Evolutionary conservation across 1,140 invertebrate genomes (phyloP).

Genomic region (Orius insidiosus): DNA sequence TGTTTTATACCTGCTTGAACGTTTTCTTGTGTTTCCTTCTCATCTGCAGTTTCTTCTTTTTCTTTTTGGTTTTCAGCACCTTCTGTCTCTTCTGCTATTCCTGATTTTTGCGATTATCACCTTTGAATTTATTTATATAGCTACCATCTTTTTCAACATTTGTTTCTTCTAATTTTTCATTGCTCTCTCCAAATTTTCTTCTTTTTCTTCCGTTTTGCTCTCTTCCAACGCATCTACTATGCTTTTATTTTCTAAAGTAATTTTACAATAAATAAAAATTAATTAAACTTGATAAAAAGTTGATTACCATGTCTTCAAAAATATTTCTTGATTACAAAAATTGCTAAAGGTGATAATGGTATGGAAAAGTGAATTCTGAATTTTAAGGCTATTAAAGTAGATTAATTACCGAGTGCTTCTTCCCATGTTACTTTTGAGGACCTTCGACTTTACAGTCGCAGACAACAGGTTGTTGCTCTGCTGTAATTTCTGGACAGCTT

Average conservation of each 20-base stretch:
- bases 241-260: too few species aligned
- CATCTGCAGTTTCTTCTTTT: too few species aligned
- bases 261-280: too few species aligned
- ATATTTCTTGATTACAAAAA: background rate
- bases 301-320: background rate
- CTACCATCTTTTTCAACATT: background rate
- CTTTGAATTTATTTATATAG: too few species aligned
- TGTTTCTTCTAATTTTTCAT: conserved; percentile 2
- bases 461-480: background rate
- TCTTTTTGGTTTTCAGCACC: too few species aligned
- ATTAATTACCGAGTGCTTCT: background rate
- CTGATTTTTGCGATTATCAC: too few species aligned
- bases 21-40: too few species aligned
- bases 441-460: background rate
- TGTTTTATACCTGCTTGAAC: too few species aligned
- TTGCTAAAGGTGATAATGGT: too few species aligned
- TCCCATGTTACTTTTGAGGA: background rate
- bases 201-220: too few species aligned
- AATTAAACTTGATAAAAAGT: background rate
- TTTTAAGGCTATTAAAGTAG: background rate
- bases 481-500: background rate
- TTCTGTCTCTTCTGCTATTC: background rate
- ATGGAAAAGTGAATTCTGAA: background rate
- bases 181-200: background rate
- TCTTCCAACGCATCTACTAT: too few species aligned